Percentiles rank a stretch among this genome's conserved stretches.
Conservation (phyloP, 2,888 invertebrate genomes). For the Halictus ligatus region DNA sequence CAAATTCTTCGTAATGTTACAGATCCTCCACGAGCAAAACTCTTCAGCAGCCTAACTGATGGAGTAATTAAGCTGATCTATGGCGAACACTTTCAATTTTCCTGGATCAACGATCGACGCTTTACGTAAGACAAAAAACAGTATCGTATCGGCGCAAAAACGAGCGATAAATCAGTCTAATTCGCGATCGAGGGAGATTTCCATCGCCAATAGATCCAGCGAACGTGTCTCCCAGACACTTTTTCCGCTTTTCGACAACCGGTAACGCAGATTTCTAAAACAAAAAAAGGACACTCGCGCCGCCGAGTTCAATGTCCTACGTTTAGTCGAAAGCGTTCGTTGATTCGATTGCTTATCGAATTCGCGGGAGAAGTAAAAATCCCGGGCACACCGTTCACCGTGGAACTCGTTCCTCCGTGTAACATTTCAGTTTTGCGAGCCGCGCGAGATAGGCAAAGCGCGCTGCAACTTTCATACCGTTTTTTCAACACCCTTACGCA, state of each 20-base stretch:
- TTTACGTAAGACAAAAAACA: neutral
- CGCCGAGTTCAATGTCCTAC: constrained; percentile 39
- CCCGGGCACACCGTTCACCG: constrained; percentile 40
- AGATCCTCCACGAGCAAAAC: neutral
- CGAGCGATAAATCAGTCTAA: neutral
- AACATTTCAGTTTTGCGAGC: constrained; percentile 52
- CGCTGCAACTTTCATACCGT: constrained; percentile 65
- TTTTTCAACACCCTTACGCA: constrained; percentile 58
- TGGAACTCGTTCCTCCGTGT: constrained; percentile 48
- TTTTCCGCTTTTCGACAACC: neutral
- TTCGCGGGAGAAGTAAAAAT: constrained; percentile 32
- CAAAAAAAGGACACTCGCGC: neutral
- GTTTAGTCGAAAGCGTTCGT: constrained; percentile 8
- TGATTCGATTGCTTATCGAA: constrained; percentile 31
- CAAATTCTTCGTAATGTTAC: too few relatives aligned
- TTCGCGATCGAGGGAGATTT: neutral
- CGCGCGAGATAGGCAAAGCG: constrained; percentile 16
- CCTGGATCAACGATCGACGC: neutral
- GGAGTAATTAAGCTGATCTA: neutral
- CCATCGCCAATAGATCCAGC: neutral
- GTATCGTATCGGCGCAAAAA: neutral
- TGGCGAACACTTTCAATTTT: neutral
- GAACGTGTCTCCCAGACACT: neutral
- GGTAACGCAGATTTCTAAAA: constrained; percentile 18
- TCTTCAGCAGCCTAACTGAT: neutral